Conservation (phyloP, 2,888 invertebrate species). For the Dascillus cervinus region DNA sequence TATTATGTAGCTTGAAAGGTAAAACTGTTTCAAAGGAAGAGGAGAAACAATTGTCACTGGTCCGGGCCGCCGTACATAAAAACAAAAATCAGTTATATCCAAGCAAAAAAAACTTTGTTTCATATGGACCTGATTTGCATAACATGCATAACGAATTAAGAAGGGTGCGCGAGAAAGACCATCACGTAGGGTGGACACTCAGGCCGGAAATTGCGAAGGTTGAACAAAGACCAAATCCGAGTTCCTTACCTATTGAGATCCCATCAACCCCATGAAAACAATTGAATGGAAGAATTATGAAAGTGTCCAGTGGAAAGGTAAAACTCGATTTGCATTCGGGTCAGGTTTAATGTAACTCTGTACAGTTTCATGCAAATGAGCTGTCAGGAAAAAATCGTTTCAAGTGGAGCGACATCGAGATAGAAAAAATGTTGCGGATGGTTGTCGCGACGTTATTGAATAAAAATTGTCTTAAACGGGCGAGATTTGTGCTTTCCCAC, state of each 20-base stretch:
- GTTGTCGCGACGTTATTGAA: too few species aligned
- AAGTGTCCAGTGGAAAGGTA: slow-evolving; percentile 23
- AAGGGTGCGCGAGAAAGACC: slow-evolving; percentile 18
- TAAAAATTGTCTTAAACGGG: too few species aligned
- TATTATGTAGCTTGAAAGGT: slow-evolving; percentile 20
- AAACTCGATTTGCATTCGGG: slow-evolving; percentile 13
- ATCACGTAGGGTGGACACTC: slow-evolving; percentile 21
- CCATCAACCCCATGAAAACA: slow-evolving; percentile 18
- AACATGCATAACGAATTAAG: slow-evolving; percentile 33
- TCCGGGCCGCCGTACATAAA: slow-evolving; percentile 21
- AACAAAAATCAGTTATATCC: slow-evolving; percentile 29
- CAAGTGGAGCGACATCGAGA: slow-evolving; percentile 10
- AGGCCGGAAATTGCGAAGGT: slow-evolving; percentile 12
- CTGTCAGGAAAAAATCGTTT: slow-evolving; percentile 11
- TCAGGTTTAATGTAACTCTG: slow-evolving; percentile 7
- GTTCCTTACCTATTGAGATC: slow-evolving; percentile 11
- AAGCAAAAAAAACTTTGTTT: slow-evolving; percentile 28
- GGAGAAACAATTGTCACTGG: slow-evolving; percentile 29
- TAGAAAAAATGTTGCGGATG: slow-evolving; percentile 10
- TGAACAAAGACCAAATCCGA: slow-evolving; percentile 14
- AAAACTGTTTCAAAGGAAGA: slow-evolving; percentile 22
- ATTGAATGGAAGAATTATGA: slow-evolving; percentile 20
- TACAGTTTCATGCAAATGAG: slow-evolving; percentile 13
- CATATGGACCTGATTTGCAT: slow-evolving; percentile 28
- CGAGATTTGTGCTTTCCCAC: too few species aligned